phyloP scores from a whole-genome alignment of 2,113 vertebrate genomes.

The Pardalotus punctatus region DNA sequence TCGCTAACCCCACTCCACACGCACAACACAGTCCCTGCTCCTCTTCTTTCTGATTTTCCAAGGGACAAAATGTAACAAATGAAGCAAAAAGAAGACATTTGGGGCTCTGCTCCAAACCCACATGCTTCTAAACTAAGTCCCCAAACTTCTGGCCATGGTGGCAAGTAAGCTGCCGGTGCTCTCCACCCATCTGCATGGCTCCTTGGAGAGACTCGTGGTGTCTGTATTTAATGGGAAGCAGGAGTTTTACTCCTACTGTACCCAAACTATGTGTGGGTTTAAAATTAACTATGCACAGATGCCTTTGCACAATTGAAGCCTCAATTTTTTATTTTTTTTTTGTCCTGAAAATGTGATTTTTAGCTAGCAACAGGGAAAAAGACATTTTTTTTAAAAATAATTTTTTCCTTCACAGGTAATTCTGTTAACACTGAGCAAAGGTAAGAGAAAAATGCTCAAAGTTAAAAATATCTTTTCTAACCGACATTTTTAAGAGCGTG shows the following conservation, averaged over 20 bases:
- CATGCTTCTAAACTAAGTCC: neutral
- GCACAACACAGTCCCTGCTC: neutral
- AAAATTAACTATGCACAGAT: neutral
- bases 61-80: neutral
- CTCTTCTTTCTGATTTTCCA: neutral
- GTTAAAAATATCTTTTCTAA: neutral
- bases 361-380: neutral
- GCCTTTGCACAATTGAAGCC: neutral
- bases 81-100: neutral
- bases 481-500: neutral
- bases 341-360: neutral
- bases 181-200: neutral
- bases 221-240: neutral
- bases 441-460: neutral
- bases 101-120: neutral
- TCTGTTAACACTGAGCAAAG: neutral
- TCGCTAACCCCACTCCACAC: neutral
- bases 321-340: neutral
- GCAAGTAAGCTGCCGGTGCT: neutral
- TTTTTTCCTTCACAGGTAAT: neutral
- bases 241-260: neutral
- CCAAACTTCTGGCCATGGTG: neutral
- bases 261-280: neutral
- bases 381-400: accelerated
- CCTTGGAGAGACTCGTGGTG: neutral